These are phyloP conservation scores for Oscheius sp. DNA, from an alignment of 2,888 invertebrate genomes.

Conservation along the genomic window DNA sequence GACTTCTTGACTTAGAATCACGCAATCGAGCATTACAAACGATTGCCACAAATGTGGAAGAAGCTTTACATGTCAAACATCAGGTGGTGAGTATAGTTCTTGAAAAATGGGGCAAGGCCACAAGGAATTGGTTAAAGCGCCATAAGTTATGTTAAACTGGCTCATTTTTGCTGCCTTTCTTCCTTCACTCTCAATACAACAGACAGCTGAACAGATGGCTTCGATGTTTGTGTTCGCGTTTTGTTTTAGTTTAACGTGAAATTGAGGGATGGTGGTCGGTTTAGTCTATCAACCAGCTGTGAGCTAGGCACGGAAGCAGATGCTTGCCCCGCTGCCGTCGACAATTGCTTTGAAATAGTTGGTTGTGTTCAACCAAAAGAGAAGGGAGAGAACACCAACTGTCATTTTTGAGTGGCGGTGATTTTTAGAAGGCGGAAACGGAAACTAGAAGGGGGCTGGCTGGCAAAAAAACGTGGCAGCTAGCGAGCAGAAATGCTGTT, in stretches of 20 bases:
- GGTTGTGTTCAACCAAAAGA: neutral
- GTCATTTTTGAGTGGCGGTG: conserved; percentile 7
- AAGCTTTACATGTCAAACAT: conserved; percentile 73
- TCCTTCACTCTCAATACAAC: neutral
- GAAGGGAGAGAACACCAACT: conserved; percentile 1
- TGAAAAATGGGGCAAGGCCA: neutral
- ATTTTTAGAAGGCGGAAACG: neutral
- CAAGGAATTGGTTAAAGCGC: neutral
- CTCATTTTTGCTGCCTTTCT: too few species aligned
- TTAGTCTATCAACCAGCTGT: conserved; percentile 37
- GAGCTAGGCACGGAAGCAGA: conserved; percentile 31
- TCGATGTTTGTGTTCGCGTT: conserved; percentile 32
- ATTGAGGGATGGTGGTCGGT: conserved; percentile 34
- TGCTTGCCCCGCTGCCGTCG: conserved; percentile 27
- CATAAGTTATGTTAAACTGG: neutral
- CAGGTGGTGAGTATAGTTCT: conserved; percentile 62
- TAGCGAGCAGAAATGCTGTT: neutral
- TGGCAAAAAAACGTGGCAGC: too few species aligned
- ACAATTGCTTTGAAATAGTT: conserved; percentile 22
- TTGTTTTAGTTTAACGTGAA: conserved; percentile 37
- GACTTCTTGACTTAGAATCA: conserved; percentile 71
- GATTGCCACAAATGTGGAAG: conserved; percentile 73
- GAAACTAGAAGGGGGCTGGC: neutral
- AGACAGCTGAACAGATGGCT: conserved; percentile 27
- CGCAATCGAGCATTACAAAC: conserved; percentile 71